These are phyloP conservation scores for Cheracebus regulus DNA, from an alignment of 2,797 vertebrate genomes.

Conservation along the genomic window DNA sequence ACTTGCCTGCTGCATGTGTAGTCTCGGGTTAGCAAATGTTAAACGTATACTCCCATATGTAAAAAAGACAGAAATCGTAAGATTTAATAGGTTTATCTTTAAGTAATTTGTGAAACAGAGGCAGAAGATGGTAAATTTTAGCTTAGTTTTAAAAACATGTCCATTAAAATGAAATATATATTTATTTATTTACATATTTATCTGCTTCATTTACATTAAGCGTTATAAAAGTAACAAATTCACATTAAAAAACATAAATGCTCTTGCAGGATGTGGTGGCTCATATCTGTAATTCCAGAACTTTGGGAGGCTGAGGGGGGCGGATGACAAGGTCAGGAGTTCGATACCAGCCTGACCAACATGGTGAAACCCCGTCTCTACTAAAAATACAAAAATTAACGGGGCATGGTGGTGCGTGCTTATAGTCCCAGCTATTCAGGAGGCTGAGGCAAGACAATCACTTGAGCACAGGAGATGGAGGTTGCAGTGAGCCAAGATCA, in stretches of 20 bases:
- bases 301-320: not conserved
- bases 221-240: constrained; percentile 32
- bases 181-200: not conserved
- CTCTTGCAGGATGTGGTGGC: not conserved
- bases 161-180: not conserved
- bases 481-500: not conserved
- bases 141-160: not conserved
- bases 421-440: not conserved
- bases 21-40: not conserved
- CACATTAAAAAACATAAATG: not conserved
- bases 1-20: not conserved
- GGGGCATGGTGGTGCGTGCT: rapidly evolving
- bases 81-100: not conserved
- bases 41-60: not conserved
- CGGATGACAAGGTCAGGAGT: not conserved
- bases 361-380: not conserved
- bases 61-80: not conserved
- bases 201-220: not conserved
- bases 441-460: not conserved
- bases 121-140: constrained; percentile 1
- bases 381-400: not conserved
- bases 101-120: constrained; percentile 12
- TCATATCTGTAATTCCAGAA: not conserved
- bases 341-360: not conserved
- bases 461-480: not conserved